Percentiles rank a stretch among this genome's conserved stretches.
Evolutionary conservation across 2,888 invertebrate species (phyloP).

Genomic region (Coelopa pilipes): DNA sequence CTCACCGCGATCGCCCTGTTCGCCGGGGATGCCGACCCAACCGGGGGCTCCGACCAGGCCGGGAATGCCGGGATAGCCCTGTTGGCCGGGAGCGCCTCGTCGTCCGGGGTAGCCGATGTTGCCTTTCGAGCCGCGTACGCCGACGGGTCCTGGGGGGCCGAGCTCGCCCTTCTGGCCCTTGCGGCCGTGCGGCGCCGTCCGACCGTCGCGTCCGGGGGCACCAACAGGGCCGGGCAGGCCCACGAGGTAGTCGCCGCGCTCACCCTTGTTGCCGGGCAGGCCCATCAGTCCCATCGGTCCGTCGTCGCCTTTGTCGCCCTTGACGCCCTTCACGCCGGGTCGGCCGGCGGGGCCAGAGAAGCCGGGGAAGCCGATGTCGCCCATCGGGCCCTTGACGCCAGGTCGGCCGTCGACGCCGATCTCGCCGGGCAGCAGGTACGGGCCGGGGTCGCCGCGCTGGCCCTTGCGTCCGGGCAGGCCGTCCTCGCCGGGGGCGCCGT

Average conservation of each 20-base stretch:
- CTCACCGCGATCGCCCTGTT: constrained; percentile 69
- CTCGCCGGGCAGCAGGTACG: constrained; percentile 63
- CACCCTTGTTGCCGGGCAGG: constrained; percentile 69
- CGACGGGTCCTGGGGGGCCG: constrained; percentile 62
- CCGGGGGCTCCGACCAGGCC: constrained; percentile 55
- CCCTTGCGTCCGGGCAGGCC: constrained; percentile 67
- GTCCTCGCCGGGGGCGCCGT: constrained; percentile 65
- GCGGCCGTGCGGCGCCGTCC: constrained; percentile 59
- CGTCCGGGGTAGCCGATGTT: constrained; percentile 68
- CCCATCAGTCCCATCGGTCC: constrained; percentile 72
- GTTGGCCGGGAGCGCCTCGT: constrained; percentile 66
- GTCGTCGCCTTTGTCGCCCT: constrained; percentile 70
- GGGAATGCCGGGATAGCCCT: constrained; percentile 58
- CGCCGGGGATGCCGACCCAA: constrained; percentile 58
- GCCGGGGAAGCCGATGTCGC: constrained; percentile 70
- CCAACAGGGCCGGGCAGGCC: constrained; percentile 64
- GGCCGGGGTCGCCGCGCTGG: constrained; percentile 65
- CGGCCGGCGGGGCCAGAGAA: constrained; percentile 66
- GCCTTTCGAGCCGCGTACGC: constrained; percentile 66
- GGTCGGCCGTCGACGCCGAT: constrained; percentile 63
- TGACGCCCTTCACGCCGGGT: constrained; percentile 70
- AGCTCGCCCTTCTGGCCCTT: constrained; percentile 67
- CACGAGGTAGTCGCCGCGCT: constrained; percentile 63
- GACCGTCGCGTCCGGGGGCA: constrained; percentile 65
- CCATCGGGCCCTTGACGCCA: constrained; percentile 67